Evolutionary conservation across 2,797 vertebrate species (phyloP).

Genomic region (Adrianichthys oophorus): DNA sequence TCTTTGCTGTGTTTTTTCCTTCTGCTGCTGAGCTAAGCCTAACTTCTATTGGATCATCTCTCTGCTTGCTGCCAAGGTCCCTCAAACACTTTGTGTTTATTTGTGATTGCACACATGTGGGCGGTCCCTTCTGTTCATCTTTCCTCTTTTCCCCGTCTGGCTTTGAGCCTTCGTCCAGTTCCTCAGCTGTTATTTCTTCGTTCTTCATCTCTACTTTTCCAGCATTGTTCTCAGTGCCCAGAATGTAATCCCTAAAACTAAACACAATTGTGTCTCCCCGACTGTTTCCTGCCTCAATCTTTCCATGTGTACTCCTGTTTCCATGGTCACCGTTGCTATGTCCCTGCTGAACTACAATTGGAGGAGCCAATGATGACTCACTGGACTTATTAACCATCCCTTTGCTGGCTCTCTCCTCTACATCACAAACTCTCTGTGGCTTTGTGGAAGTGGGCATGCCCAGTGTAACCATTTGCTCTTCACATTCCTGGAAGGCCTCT

Average conservation of each 20-base stretch:
- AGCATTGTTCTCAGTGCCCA: conserved; percentile 52
- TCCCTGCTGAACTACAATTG: conserved; percentile 52
- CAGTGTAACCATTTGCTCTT: conserved; percentile 79
- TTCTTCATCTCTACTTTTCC: conserved; percentile 29
- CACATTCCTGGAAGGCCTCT: conserved; percentile 79
- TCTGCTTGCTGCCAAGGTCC: conserved; percentile 23
- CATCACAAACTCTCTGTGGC: conserved; percentile 27
- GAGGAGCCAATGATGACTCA: conserved; percentile 62
- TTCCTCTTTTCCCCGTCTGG: conserved; percentile 21
- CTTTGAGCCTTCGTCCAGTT: conserved; percentile 21
- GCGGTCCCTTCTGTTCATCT: conserved; percentile 32
- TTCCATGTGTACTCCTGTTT: conserved; percentile 67
- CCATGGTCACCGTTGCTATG: conserved; percentile 64
- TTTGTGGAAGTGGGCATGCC: conserved; percentile 39
- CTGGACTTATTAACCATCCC: conserved; percentile 47
- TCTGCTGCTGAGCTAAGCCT: conserved; percentile 16
- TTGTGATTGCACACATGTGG: conserved; percentile 22
- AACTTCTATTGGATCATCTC: conserved; percentile 15
- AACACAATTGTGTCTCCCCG: conserved; percentile 69
- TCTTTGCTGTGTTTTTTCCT: conserved; percentile 11
- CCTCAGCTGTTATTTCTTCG: conserved; percentile 19
- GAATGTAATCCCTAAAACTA: conserved; percentile 80
- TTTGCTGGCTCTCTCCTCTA: conserved; percentile 44
- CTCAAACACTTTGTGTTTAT: conserved; percentile 20
- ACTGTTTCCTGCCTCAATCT: conserved; percentile 60